Evolutionary conservation across 1,140 invertebrate genomes (phyloP).

Genomic region (Cotesia typhae): DNA sequence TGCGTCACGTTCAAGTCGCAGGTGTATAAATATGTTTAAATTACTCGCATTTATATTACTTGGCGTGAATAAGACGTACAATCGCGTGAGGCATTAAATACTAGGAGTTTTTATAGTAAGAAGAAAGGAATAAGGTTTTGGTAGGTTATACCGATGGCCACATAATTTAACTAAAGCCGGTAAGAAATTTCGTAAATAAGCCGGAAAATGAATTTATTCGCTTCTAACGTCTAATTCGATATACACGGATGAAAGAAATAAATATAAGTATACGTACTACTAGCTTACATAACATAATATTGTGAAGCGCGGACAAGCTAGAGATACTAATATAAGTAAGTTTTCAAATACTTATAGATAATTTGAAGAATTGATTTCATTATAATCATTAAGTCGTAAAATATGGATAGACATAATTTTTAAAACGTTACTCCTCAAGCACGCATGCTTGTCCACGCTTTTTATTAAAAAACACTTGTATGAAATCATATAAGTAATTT

Average conservation of each 20-base stretch:
- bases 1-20: conserved; percentile 41
- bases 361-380: too few species aligned
- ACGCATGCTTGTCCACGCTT: conserved; percentile 34
- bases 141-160: conserved; percentile 1
- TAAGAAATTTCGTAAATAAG: conserved; percentile 12
- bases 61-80: conserved; percentile 31
- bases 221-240: conserved; percentile 45
- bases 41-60: conserved; percentile 28
- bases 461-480: background rate
- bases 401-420: too few species aligned
- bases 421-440: too few species aligned
- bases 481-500: background rate
- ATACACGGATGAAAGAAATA: conserved; percentile 48
- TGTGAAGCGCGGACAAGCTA: conserved; percentile 41
- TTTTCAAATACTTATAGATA: background rate
- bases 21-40: conserved; percentile 25
- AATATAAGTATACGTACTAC: conserved; percentile 59
- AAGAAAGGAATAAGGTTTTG: conserved; percentile 3
- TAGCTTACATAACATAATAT: conserved; percentile 49
- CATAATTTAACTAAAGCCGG: conserved; percentile 19
- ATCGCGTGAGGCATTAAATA: conserved; percentile 25
- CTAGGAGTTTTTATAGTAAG: background rate
- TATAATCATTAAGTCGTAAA: too few species aligned
- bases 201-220: conserved; percentile 25
- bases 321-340: background rate